Evolutionary conservation across 1,140 invertebrate genomes (phyloP), one percentile per base, ranked within the genome.

Genomic region (Drosophila mauritiana): DNA sequence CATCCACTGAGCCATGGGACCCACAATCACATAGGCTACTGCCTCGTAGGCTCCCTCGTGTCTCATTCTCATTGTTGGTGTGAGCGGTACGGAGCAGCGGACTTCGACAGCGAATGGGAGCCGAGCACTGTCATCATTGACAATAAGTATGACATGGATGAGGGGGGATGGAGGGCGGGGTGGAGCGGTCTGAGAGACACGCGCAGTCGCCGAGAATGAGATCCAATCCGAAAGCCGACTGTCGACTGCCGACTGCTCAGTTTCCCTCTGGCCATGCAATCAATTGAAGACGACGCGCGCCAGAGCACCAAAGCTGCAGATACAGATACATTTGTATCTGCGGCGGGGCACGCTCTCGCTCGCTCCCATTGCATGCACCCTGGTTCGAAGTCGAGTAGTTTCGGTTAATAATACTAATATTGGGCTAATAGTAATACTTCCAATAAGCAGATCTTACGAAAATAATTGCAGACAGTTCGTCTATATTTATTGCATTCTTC

Each of bases 121-220:
- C 78, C 58, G 56, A 80, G 89, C 81, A 89, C 86, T 91, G 90
- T 91, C 90, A 91, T 91, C 90, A 91, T 91, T 90, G 90, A 91
- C 90, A 91, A 91, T 91, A 91, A 91, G 90, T 90, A 84, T 90
- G 90, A 91, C 86, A 90, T 82, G 51, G 64, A 11, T 7, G 42
- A 46, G 57, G 46, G 62, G 13, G 17, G 31, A 39, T 39, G 25
- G 45, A 42, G 34, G 49, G 48, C 15, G 31, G 10, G 31, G 15
- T 12, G 3, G 25, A n/a, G 25, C n/a, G 62, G 54, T 36, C 79
- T 82, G 80, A 84, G 82, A 86, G 82, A 69, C 83, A 78, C 83
- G 78, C 82, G 82, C 83, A 85, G 69, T 63, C 55, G 62, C 48
- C 48, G 67, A 69, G 67, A 70, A 69, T 70, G 64, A 49, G 64